Conservation (phyloP, 2,888 invertebrate species). For the Matsumyia berberina region DNA sequence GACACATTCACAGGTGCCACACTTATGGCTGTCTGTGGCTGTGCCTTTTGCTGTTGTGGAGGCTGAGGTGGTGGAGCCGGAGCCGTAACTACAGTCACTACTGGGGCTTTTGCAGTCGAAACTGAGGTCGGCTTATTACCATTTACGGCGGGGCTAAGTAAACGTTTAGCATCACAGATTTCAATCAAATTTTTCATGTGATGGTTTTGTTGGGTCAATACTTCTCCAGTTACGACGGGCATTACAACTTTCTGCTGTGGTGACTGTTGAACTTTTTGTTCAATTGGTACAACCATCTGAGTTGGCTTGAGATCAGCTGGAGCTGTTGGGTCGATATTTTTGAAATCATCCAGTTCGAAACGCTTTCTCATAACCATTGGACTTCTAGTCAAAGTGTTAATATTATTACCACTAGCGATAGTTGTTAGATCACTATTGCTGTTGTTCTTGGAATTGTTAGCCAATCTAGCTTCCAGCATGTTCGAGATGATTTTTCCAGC, state of each 20-base stretch:
- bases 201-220: constrained; percentile 78
- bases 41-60: constrained; percentile 71
- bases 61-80: constrained; percentile 30
- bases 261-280: constrained; percentile 66
- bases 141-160: constrained; percentile 32
- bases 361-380: constrained; percentile 82
- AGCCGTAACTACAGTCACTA: neutral
- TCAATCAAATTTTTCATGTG: constrained; percentile 83
- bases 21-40: constrained; percentile 67
- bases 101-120: constrained; percentile 3
- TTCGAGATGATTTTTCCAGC: constrained; percentile 83
- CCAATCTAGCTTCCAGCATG: constrained; percentile 83
- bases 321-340: constrained; percentile 81
- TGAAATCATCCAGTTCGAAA: constrained; percentile 82
- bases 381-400: constrained; percentile 80
- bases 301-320: constrained; percentile 80
- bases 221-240: constrained; percentile 27
- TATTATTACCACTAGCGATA: constrained; percentile 77
- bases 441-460: constrained; percentile 73
- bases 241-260: constrained; percentile 28
- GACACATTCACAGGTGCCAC: constrained; percentile 47
- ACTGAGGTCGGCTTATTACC: constrained; percentile 16
- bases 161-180: constrained; percentile 80
- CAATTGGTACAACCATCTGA: constrained; percentile 78
- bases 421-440: constrained; percentile 71